A percentile compares a stretch with the other conserved stretches of the same genome.
phyloP scores from a whole-genome alignment of 2,113 vertebrate species.

The Aegypius monachus region DNA sequence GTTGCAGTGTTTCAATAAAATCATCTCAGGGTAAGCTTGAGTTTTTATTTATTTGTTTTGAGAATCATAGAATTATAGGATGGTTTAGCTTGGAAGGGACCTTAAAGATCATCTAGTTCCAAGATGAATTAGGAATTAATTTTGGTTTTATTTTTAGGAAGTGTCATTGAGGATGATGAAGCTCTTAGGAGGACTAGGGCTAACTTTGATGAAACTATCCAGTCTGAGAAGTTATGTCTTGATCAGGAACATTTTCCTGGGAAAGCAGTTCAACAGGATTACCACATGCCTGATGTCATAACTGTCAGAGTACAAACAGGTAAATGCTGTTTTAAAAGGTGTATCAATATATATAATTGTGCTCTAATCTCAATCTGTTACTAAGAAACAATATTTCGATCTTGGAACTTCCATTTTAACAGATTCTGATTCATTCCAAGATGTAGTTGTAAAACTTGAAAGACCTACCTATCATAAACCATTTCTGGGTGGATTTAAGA shows the following conservation, averaged over 20 bases:
- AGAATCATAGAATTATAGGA: not conserved
- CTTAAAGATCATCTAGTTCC: too few relatives aligned
- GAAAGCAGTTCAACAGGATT: conserved; percentile 63
- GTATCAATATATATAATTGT: not conserved
- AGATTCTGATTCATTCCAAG: conserved; percentile 70
- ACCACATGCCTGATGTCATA: conserved; percentile 79
- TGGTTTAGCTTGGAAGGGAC: too few relatives aligned
- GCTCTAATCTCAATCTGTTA: not conserved
- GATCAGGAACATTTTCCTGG: conserved; percentile 50
- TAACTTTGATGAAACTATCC: conserved; percentile 69
- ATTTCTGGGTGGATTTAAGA: conserved; percentile 91
- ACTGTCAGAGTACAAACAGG: conserved; percentile 82
- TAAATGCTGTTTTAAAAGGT: conserved; percentile 8
- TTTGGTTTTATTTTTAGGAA: conserved; percentile 64
- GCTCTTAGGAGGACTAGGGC: conserved; percentile 69
- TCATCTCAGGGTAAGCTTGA: not conserved
- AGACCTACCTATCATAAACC: conserved; percentile 77
- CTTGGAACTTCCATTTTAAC: conserved; percentile 19
- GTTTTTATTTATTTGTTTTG: not conserved
- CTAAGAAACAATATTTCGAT: not conserved
- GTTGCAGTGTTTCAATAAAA: not conserved
- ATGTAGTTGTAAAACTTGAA: conserved; percentile 83
- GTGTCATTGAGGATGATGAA: conserved; percentile 66
- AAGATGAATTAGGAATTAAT: not conserved
- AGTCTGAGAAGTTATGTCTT: conserved; percentile 75